Evolutionary conservation across 2,888 invertebrate species (phyloP), one percentile per base, ranked within the genome.

Genomic region (Parelbella ahira): DNA sequence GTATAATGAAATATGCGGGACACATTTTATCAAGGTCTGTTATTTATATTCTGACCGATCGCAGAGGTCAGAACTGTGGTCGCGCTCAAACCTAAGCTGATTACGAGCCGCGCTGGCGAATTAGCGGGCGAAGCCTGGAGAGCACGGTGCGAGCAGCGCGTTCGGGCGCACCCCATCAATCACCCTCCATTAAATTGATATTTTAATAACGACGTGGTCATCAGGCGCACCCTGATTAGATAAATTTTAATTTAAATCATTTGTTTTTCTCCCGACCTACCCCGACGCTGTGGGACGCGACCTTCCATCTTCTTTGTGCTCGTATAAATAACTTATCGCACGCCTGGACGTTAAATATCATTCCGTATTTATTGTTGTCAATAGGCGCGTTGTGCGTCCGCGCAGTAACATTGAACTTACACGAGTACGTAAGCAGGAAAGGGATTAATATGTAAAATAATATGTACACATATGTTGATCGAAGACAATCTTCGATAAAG

Each of bases 201-300:
- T 58, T 64, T 63, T 64, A 68, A 69, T 69, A 67, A 63, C 58
- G 52, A 29, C 50, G 48, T 44, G 44, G 44, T 50, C 51, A 59
- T 59, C 57, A 60, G 56, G 45, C 51, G 56, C 56, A 44, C 53
- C 45, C 50, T 52, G 53, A 49, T 39, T 59, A 50, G 51, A 39
- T 54, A 49, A 52, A 56, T 53, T 50, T 50, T 56, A 56, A 60
- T 65, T 67, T 58, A 47, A 58, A 57, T 52, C 58, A 68, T 69
- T 69, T 72, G 71, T 69, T 61, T n/a, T n/a, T n/a, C 69, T 68
- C 68, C 74, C 69, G 81, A 83, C 82, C 82, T 81, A 82, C 82
- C 80, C 80, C 74, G 75, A 69, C 52, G 73, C 60, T 54, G 73
- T 74, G 68, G 72, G 71, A 60, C 54, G 60, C 56, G 71, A 59